A percentile compares a stretch with the other conserved stretches of the same genome.
Conservation (phyloP, 2,113 vertebrate genomes). For the Sula dactylatra region DNA sequence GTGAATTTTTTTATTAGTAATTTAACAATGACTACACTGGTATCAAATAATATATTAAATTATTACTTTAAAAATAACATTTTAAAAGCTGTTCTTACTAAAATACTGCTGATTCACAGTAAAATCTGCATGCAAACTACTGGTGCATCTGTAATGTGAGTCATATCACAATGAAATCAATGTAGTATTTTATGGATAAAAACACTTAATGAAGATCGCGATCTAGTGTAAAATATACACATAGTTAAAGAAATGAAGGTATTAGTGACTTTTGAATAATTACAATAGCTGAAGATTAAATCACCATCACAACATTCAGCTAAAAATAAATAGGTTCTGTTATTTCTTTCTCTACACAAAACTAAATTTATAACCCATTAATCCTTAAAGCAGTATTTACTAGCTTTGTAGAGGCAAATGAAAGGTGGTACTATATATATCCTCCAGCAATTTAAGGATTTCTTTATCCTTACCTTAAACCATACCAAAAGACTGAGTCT, state of each 20-base stretch:
- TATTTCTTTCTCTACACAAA: not conserved
- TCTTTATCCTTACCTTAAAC: not conserved
- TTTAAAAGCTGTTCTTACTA: not conserved
- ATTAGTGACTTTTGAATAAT: not conserved
- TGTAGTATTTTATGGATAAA: not conserved
- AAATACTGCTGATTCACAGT: not conserved
- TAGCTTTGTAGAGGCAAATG: not conserved
- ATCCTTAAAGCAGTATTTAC: not conserved
- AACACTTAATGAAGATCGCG: not conserved
- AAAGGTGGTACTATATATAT: not conserved
- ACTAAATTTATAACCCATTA: not conserved
- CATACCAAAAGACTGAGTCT: not conserved
- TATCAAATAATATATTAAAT: not conserved
- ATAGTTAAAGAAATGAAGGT: not conserved
- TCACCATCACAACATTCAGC: not conserved
- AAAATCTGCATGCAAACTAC: not conserved
- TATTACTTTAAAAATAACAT: not conserved
- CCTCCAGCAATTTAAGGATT: not conserved
- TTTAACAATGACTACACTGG: not conserved
- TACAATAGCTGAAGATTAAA: not conserved
- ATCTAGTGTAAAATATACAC: not conserved
- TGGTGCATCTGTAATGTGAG: not conserved
- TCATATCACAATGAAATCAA: not conserved
- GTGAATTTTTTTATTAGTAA: not conserved
- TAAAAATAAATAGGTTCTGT: not conserved